A percentile compares a stretch with the other conserved stretches of the same genome.
phyloP scores from a whole-genome alignment of 2,888 invertebrate genomes.

The Bugulina stolonifera region DNA sequence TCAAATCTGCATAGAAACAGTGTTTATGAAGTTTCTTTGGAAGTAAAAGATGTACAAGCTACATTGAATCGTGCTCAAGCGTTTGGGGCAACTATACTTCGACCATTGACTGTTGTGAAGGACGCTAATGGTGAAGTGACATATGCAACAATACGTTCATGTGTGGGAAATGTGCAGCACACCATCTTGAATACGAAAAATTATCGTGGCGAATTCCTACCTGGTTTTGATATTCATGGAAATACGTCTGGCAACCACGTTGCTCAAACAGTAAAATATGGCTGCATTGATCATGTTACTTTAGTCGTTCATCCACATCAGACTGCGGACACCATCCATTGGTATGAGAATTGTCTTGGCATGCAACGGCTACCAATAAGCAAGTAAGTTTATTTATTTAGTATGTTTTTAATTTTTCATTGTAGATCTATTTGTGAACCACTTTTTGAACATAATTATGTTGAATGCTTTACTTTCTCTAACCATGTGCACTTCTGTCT shows the following conservation, averaged over 20 bases:
- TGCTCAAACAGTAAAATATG: not conserved
- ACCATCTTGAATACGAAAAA: slow-evolving; percentile 51
- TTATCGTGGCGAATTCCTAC: slow-evolving; percentile 52
- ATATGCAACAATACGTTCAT: slow-evolving; percentile 51
- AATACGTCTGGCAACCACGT: not conserved
- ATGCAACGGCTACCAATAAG: slow-evolving; percentile 53
- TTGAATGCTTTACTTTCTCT: no score
- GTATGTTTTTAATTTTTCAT: no score
- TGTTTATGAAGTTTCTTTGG: slow-evolving; percentile 53
- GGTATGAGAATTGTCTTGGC: slow-evolving; percentile 54
- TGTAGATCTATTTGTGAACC: no score
- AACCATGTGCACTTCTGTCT: no score
- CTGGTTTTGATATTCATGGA: slow-evolving; percentile 41
- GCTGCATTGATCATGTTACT: slow-evolving; percentile 54
- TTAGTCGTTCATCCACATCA: slow-evolving; percentile 48
- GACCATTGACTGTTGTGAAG: slow-evolving; percentile 35
- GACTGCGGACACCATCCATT: slow-evolving; percentile 45
- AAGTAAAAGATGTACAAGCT: slow-evolving; percentile 44
- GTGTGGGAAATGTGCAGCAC: slow-evolving; percentile 54
- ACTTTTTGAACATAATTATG: no score
- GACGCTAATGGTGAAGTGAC: slow-evolving; percentile 45
- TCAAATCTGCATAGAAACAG: slow-evolving; percentile 37
- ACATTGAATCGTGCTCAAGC: slow-evolving; percentile 35
- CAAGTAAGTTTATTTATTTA: slow-evolving; percentile 42
- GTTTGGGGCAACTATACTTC: slow-evolving; percentile 41